Conservation (phyloP, 2,888 invertebrate species). For the Pyrgus malvae region DNA sequence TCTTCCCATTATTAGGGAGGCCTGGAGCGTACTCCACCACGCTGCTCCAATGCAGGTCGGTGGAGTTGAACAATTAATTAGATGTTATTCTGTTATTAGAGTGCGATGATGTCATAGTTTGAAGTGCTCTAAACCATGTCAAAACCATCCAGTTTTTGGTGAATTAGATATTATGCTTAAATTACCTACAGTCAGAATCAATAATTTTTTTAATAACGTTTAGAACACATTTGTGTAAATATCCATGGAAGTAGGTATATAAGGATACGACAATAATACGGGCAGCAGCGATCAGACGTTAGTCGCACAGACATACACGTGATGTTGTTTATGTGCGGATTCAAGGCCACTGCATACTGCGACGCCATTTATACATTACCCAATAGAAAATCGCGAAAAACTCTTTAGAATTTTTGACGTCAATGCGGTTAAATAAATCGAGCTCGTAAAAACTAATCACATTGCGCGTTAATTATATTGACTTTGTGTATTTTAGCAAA, state of each 20-base stretch:
- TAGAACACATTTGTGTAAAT: too few species aligned
- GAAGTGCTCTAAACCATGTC: too few species aligned
- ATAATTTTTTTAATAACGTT: too few species aligned
- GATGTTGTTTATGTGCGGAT: slow-evolving; percentile 68
- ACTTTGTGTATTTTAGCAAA: background rate
- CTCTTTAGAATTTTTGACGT: slow-evolving; percentile 7
- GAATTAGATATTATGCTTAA: too few species aligned
- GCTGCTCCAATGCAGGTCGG: too few species aligned
- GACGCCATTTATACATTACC: slow-evolving; percentile 51
- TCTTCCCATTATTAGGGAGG: too few species aligned
- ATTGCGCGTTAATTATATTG: background rate
- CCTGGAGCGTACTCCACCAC: too few species aligned
- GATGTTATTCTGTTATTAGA: too few species aligned
- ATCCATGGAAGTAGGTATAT: background rate
- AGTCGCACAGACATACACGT: slow-evolving; percentile 54
- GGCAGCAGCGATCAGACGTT: slow-evolving; percentile 36
- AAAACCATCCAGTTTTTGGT: too few species aligned
- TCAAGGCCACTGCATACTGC: slow-evolving; percentile 72
- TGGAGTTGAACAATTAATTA: too few species aligned
- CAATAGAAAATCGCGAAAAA: slow-evolving; percentile 21
- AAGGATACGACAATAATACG: slow-evolving; percentile 25
- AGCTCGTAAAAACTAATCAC: slow-evolving; percentile 6
- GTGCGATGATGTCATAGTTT: too few species aligned
- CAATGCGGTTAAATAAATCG: slow-evolving; percentile 18
- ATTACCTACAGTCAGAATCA: too few species aligned